phyloP scores from a whole-genome alignment of 1,140 invertebrate species.

The Eufriesea mexicana region DNA sequence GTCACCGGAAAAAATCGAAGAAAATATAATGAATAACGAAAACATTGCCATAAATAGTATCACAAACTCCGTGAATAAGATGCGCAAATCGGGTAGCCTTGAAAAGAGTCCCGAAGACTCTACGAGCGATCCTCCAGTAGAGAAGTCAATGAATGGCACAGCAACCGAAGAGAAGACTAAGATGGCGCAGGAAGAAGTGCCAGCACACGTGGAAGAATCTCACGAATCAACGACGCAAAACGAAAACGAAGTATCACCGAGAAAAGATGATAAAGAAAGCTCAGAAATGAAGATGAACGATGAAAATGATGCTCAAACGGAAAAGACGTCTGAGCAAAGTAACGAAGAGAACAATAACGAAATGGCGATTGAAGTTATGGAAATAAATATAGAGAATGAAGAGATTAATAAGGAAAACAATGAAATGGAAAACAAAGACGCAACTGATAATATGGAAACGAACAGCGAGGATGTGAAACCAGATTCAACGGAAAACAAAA shows the following conservation, averaged over 20 bases:
- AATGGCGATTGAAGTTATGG: not conserved
- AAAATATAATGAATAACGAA: conserved; percentile 5
- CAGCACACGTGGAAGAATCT: not conserved
- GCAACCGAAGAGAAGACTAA: not conserved
- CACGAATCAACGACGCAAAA: not conserved
- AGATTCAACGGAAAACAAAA: not conserved
- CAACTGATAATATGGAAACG: not conserved
- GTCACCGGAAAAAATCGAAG: conserved; percentile 12
- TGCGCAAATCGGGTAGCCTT: not conserved
- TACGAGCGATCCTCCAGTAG: too few species aligned
- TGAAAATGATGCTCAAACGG: conserved; percentile 20
- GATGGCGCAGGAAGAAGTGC: not conserved
- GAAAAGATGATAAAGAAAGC: not conserved
- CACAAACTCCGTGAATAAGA: not conserved
- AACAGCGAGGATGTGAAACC: not conserved
- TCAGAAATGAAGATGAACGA: not conserved
- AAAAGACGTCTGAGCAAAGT: not conserved
- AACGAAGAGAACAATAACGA: conserved; percentile 3
- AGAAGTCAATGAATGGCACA: not conserved
- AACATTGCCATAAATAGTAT: not conserved
- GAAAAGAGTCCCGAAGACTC: not conserved
- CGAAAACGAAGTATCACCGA: not conserved
- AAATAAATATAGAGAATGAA: not conserved
- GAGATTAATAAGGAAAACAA: not conserved
- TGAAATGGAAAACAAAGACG: not conserved